A percentile compares a stretch with the other conserved stretches of the same genome.
phyloP scores from a whole-genome alignment of 2,797 vertebrate genomes.

The Danio jaintianensis region DNA sequence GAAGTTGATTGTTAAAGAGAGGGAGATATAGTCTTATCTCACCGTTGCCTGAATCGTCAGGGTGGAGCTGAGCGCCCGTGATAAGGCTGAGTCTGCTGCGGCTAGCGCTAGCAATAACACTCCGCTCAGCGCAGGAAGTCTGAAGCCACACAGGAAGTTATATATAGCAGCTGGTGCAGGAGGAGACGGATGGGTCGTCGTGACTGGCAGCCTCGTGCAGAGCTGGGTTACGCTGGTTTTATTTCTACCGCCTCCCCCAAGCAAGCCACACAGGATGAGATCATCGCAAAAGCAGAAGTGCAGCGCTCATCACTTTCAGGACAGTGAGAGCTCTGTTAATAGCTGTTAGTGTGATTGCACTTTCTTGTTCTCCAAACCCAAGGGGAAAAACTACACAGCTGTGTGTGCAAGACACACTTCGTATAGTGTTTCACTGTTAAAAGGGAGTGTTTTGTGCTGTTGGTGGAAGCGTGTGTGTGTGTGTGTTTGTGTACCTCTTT shows the following conservation, averaged over 20 bases:
- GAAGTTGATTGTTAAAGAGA: slow-evolving; percentile 62
- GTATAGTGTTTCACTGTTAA: slow-evolving; percentile 39
- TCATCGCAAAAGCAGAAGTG: slow-evolving; percentile 42
- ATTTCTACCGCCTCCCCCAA: slow-evolving; percentile 25
- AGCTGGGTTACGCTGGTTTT: not conserved
- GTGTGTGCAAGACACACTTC: not conserved
- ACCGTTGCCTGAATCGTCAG: slow-evolving; percentile 53
- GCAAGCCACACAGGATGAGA: slow-evolving; percentile 41
- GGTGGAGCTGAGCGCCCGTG: slow-evolving; percentile 59
- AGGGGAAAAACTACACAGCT: slow-evolving; percentile 44
- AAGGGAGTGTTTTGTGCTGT: slow-evolving; percentile 19
- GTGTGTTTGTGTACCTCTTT: slow-evolving; percentile 82
- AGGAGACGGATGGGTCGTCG: slow-evolving; percentile 6
- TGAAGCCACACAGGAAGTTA: slow-evolving; percentile 58
- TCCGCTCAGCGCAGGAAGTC: slow-evolving; percentile 43
- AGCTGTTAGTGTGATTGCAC: slow-evolving; percentile 51
- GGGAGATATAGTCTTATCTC: slow-evolving; percentile 65
- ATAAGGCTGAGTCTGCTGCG: slow-evolving; percentile 53
- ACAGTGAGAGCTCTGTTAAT: slow-evolving; percentile 38
- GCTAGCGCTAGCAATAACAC: slow-evolving; percentile 43
- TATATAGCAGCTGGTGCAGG: slow-evolving; percentile 46
- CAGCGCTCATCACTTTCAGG: slow-evolving; percentile 52
- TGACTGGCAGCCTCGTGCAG: slow-evolving; percentile 12
- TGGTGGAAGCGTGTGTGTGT: slow-evolving; percentile 16
- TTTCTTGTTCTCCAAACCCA: slow-evolving; percentile 45